Conservation (phyloP, 1,140 invertebrate species). For the Dendroctonus ponderosae region DNA sequence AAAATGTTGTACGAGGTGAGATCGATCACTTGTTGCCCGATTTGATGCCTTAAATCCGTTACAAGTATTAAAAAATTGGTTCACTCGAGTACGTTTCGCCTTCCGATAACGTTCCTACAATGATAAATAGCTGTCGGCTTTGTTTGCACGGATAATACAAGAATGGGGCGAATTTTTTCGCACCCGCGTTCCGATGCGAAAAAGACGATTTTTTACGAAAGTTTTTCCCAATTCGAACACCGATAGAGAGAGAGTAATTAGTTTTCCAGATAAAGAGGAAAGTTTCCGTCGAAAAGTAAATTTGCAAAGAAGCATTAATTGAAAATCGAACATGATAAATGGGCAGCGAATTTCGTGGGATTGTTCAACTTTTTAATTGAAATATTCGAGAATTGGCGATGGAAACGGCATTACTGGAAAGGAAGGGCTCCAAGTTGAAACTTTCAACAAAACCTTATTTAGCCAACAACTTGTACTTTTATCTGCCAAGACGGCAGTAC, state of each 20-base stretch:
- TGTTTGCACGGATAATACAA: conserved; percentile 27
- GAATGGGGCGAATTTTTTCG: conserved; percentile 14
- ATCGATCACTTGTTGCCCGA: too few species aligned
- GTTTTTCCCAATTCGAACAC: conserved; percentile 15
- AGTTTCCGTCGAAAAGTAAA: conserved; percentile 31
- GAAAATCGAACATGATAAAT: conserved; percentile 32
- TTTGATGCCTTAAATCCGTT: too few species aligned
- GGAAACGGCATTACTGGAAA: too few species aligned
- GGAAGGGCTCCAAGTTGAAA: too few species aligned
- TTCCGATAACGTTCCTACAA: conserved; percentile 9
- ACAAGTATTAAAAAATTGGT: conserved; percentile 1
- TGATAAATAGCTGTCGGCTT: conserved; percentile 22
- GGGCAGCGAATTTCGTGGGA: conserved; percentile 2
- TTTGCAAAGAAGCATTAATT: conserved; percentile 28
- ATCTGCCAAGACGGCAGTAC: too few species aligned
- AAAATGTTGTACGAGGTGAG: too few species aligned
- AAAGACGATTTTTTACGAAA: conserved; percentile 25
- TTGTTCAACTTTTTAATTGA: conserved; percentile 15
- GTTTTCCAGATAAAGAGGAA: conserved; percentile 31
- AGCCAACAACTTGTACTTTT: too few species aligned
- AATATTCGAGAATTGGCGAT: not conserved
- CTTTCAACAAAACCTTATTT: too few species aligned
- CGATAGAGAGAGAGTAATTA: conserved; percentile 28
- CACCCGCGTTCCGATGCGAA: conserved; percentile 10
- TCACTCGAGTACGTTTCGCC: conserved; percentile 4